Evolutionary conservation across 2,888 invertebrate genomes (phyloP), one percentile per base, ranked within the genome.

Genomic region (Branchipolynoe longqiensis): DNA sequence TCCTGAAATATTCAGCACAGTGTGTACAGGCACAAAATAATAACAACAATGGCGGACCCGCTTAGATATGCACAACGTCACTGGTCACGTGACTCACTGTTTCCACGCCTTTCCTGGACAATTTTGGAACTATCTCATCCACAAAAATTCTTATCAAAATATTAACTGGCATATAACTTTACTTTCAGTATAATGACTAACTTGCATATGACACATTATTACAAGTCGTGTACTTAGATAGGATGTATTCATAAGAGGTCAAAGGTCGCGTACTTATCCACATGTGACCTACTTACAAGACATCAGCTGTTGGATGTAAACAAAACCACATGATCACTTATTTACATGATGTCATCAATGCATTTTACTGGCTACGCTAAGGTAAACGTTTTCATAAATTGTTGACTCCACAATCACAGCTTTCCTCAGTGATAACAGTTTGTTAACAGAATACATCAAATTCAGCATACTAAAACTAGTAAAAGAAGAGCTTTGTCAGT

Each of bases 231-330:
- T 0, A 62, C 22, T 41, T 62, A 38, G 28, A 40, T 6, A 62
- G 22, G 28, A 25, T 18, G 40, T 28, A 28, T 38, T 40, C 62
- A 8, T n/a, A n/a, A 22, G 84, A 86, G 90, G 90, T 92, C 90
- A 92, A 88, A 90, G 91, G 90, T 90, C 90, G 90, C 82, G 31
- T 78, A 88, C 73, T 84, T 54, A 87, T 90, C 90, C 90, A 89
- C 90, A 91, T 54, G 58, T 84, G 88, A 56, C 87, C 88, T 86
- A 91, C 59, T 84, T 84, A 40, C 58, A 74, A 38, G 56, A 18
- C 84, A 84, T 92, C 92, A 92, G 92, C 92, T 92, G 92, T 91
- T 90, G 85, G 89, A 91, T 92, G 92, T 92, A 92, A 92, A 92
- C 92, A 92, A 92, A 92, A 81, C 86, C 86, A 84, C 84, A 78